Conservation (phyloP, 2,888 invertebrate species). For the Mantis religiosa region DNA sequence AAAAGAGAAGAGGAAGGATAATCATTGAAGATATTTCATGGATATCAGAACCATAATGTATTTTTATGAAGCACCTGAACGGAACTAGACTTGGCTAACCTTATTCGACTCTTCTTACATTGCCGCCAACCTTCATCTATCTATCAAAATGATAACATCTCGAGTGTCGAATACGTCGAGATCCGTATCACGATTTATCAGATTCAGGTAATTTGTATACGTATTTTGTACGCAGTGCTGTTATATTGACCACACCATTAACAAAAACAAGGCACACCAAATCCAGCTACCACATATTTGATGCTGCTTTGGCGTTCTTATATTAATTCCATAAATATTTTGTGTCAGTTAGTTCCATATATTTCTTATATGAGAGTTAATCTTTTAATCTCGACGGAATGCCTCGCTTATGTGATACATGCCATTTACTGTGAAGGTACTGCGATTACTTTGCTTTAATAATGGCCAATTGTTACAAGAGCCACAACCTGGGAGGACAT, state of each 20-base stretch:
- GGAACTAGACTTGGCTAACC: background rate
- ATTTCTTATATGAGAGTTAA: too few species aligned
- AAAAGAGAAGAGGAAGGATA: background rate
- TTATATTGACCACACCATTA: background rate
- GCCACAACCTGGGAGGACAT: too few species aligned
- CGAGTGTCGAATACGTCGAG: background rate
- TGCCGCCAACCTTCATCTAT: background rate
- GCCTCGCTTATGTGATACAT: too few species aligned
- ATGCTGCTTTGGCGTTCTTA: background rate
- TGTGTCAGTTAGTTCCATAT: too few species aligned
- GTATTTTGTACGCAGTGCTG: background rate
- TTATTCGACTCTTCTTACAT: background rate
- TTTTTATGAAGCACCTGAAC: background rate
- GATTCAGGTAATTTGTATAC: slow-evolving; percentile 9
- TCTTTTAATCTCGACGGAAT: too few species aligned
- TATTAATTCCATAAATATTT: background rate
- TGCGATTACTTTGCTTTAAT: too few species aligned
- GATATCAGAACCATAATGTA: background rate
- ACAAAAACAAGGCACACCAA: background rate
- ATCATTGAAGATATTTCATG: background rate
- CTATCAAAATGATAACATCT: slow-evolving; percentile 9
- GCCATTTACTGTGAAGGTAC: too few species aligned
- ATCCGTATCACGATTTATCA: background rate
- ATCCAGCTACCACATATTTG: background rate
- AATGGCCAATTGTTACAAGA: too few species aligned